Evolutionary conservation across 2,888 invertebrate species (phyloP).

Genomic region (Aporophyla lueneburgensis): DNA sequence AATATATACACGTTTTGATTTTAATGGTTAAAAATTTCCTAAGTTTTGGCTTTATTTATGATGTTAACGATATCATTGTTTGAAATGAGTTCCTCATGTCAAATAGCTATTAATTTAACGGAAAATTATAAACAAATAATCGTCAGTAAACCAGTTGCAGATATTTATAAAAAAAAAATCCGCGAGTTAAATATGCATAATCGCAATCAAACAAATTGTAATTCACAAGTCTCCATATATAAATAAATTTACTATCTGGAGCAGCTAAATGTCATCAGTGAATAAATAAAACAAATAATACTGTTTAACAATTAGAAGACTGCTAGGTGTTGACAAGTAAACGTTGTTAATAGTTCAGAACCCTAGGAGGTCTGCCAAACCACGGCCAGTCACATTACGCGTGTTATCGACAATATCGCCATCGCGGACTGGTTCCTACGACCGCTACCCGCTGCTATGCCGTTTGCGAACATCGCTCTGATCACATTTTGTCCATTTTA

Average conservation of each 20-base stretch:
- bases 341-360: conserved; percentile 31
- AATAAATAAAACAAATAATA: conserved; percentile 23
- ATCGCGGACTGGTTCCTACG: conserved; percentile 64
- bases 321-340: conserved; percentile 11
- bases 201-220: conserved; percentile 28
- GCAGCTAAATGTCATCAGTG: conserved; percentile 44
- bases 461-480: conserved; percentile 60
- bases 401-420: conserved; percentile 63
- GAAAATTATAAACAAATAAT: neutral
- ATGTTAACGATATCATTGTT: neutral
- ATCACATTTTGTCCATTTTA: conserved; percentile 60
- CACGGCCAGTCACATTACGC: conserved; percentile 55
- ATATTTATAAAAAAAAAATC: conserved; percentile 1
- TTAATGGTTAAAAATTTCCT: neutral
- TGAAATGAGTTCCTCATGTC: neutral
- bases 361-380: conserved; percentile 70
- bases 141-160: neutral
- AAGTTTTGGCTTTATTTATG: neutral
- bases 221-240: conserved; percentile 34
- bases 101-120: neutral
- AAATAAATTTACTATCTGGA: conserved; percentile 36
- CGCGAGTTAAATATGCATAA: conserved; percentile 7
- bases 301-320: conserved; percentile 33
- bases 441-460: conserved; percentile 63
- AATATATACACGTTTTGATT: neutral